These are phyloP conservation scores for Gila robusta DNA, from an alignment of 2,797 vertebrate genomes.

Conservation along the genomic window DNA sequence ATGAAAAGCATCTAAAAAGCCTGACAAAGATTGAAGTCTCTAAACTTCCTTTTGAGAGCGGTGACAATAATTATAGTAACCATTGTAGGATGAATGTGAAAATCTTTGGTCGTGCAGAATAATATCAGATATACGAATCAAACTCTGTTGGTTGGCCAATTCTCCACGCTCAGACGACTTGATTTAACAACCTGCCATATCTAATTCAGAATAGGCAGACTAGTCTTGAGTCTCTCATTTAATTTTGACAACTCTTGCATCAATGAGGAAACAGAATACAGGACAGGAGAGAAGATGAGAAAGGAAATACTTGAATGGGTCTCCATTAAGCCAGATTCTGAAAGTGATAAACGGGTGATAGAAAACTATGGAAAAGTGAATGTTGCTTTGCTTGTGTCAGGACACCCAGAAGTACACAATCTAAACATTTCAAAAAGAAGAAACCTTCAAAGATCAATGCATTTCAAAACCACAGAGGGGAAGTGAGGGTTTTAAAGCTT, in stretches of 20 bases:
- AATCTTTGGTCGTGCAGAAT: conserved; percentile 25
- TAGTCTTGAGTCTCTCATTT: conserved; percentile 7
- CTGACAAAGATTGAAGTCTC: background rate
- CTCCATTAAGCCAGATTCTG: background rate
- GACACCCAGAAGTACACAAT: background rate
- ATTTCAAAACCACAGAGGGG: conserved; percentile 2
- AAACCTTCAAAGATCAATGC: conserved; percentile 10
- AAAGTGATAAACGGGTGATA: background rate
- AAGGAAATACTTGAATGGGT: background rate
- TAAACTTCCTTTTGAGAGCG: conserved; percentile 23
- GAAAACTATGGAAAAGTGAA: conserved; percentile 11
- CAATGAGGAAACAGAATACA: background rate
- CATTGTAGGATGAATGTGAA: conserved; percentile 23
- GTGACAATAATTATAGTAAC: conserved; percentile 17
- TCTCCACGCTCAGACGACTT: conserved; percentile 50
- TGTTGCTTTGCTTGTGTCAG: background rate
- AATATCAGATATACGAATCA: conserved; percentile 44
- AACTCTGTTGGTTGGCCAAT: conserved; percentile 37
- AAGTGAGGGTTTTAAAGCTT: conserved; percentile 26
- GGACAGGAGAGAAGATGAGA: background rate
- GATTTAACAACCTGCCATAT: conserved; percentile 57
- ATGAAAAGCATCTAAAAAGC: conserved; percentile 1
- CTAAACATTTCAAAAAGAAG: conserved; percentile 6
- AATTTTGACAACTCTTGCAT: conserved; percentile 21
- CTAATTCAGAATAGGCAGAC: conserved; percentile 40